Evolutionary conservation across 1,140 invertebrate genomes (phyloP).

Genomic region (Frieseomelitta varia): DNA sequence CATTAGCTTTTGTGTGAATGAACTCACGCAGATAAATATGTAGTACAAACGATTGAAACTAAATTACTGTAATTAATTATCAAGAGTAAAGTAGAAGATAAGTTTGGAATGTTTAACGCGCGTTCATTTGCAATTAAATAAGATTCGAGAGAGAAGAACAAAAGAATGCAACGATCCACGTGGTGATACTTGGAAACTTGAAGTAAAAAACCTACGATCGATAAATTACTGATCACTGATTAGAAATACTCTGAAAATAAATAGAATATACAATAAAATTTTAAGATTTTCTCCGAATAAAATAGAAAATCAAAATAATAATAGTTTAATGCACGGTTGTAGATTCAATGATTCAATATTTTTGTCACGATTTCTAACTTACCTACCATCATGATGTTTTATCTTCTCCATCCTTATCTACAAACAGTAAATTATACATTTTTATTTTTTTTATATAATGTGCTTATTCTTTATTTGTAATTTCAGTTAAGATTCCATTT

Average conservation of each 20-base stretch:
- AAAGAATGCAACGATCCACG: neutral
- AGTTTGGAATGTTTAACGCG: conserved; percentile 1
- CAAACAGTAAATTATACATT: neutral
- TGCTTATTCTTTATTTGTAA: too few relatives aligned
- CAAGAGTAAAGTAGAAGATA: neutral
- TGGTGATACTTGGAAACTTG: neutral
- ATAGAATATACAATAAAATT: too few relatives aligned
- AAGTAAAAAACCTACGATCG: neutral
- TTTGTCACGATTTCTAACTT: neutral
- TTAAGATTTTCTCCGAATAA: too few relatives aligned
- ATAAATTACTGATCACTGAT: neutral
- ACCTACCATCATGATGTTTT: neutral
- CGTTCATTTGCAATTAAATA: conserved; percentile 16
- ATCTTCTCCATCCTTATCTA: neutral
- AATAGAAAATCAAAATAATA: neutral
- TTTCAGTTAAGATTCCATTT: too few relatives aligned
- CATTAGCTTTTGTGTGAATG: neutral
- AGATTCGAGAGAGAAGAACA: neutral
- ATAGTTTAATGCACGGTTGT: neutral
- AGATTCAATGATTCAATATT: neutral
- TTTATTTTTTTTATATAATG: too few relatives aligned
- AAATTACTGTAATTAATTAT: conserved; percentile 6
- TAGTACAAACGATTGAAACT: neutral
- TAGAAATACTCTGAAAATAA: too few relatives aligned
- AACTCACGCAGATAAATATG: neutral